Conservation (phyloP, 2,797 vertebrate genomes). For the Allobates femoralis region DNA sequence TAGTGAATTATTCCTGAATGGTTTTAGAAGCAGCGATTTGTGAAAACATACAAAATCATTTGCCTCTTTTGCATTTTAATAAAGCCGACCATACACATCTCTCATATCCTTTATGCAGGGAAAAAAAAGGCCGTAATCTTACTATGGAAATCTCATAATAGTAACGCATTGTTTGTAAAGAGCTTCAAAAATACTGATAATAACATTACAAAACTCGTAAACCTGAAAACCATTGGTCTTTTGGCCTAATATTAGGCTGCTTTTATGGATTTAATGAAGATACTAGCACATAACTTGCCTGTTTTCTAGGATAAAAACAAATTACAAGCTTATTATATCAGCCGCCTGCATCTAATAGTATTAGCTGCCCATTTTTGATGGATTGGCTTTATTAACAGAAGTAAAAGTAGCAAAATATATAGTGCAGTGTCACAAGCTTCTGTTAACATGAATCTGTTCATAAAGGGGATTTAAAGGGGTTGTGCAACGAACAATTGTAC, state of each 20-base stretch:
- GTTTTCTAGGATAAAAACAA: not conserved
- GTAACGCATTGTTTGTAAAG: constrained; percentile 2
- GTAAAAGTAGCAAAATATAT: not conserved
- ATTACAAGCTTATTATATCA: not conserved
- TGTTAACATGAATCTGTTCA: not conserved
- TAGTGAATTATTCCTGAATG: not conserved
- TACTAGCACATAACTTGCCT: not conserved
- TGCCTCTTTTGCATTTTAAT: constrained; percentile 25
- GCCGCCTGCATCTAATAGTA: not conserved
- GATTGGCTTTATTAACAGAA: not conserved
- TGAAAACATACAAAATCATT: constrained; percentile 1
- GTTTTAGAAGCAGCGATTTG: constrained; percentile 6
- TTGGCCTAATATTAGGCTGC: not conserved
- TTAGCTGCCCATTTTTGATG: not conserved
- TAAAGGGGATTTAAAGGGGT: too few relatives aligned
- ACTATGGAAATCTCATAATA: constrained; percentile 28
- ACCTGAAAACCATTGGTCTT: not conserved
- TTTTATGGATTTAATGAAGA: not conserved
- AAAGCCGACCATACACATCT: not conserved
- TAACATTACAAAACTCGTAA: constrained; percentile 18
- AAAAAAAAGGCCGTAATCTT: not conserved
- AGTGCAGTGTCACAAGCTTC: not conserved
- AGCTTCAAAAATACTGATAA: not conserved
- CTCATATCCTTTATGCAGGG: constrained; percentile 17
- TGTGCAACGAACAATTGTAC: too few relatives aligned